These are phyloP conservation scores for Drosophila kanekoi DNA, from an alignment of 2,888 invertebrate genomes.

Conservation along the genomic window DNA sequence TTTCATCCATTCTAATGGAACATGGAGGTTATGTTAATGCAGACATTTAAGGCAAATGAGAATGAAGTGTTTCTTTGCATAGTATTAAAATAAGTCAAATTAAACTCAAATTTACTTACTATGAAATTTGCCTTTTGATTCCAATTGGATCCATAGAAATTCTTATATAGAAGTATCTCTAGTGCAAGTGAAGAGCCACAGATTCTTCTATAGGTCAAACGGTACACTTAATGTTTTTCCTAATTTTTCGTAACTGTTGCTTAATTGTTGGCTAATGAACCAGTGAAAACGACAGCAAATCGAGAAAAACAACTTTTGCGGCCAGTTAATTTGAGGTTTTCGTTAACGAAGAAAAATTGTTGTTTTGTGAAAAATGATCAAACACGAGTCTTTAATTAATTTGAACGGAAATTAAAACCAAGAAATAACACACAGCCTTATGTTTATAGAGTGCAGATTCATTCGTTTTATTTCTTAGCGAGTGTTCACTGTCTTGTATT, in stretches of 20 bases:
- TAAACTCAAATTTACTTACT: no score
- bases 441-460: not conserved
- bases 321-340: conserved; percentile 15
- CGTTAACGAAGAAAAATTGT: conserved; percentile 22
- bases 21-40: no score
- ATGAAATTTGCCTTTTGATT: no score
- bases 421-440: not conserved
- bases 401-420: not conserved
- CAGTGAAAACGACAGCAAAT: conserved; percentile 27
- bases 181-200: not conserved
- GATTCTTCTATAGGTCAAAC: conserved; percentile 42
- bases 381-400: not conserved
- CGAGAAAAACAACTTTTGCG: conserved; percentile 49
- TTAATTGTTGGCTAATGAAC: conserved; percentile 48
- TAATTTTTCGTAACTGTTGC: conserved; percentile 44
- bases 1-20: not conserved
- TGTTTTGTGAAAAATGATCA: not conserved
- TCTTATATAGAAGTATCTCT: no score
- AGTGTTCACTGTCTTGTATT: conserved; percentile 5
- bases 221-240: conserved; percentile 31
- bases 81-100: no score
- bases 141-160: no score
- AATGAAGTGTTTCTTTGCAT: no score
- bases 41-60: no score
- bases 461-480: not conserved